phyloP scores from a whole-genome alignment of 2,797 vertebrate genomes.

The Garrulus glandarius region DNA sequence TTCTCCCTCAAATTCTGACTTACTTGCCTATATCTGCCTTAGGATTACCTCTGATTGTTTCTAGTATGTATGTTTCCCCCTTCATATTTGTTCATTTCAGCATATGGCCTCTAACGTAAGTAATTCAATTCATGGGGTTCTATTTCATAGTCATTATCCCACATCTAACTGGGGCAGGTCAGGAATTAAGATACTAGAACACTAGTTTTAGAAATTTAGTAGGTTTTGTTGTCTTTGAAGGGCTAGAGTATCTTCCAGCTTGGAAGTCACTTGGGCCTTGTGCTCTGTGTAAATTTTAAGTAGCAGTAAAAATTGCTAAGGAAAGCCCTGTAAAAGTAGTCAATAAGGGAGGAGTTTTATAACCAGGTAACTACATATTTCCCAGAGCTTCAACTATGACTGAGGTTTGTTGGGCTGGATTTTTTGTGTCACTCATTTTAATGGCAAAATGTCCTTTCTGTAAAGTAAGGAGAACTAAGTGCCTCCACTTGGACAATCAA shows the following conservation, averaged over 20 bases:
- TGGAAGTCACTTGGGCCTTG: neutral
- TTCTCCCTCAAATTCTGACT: neutral
- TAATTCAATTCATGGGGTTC: neutral
- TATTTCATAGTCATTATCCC: neutral
- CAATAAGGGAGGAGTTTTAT: neutral
- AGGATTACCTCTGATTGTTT: neutral
- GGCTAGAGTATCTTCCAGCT: neutral
- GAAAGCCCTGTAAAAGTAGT: neutral
- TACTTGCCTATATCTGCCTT: neutral
- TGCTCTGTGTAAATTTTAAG: neutral
- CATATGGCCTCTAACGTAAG: neutral
- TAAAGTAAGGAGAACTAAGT: slow-evolving; percentile 33
- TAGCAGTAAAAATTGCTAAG: neutral
- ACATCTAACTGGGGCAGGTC: neutral
- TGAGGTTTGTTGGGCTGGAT: neutral
- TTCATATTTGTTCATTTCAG: neutral
- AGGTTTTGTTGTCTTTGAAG: neutral
- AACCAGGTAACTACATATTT: neutral
- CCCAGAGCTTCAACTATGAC: neutral
- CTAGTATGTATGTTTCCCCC: neutral
- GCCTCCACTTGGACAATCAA: slow-evolving; percentile 58
- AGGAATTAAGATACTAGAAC: neutral
- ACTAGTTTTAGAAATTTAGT: neutral
- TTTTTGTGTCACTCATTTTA: slow-evolving; percentile 28
- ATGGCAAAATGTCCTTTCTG: slow-evolving; percentile 27